These are phyloP conservation scores for Microctenopoma steveboyesi DNA, from an alignment of 2,797 vertebrate genomes.

Conservation along the genomic window DNA sequence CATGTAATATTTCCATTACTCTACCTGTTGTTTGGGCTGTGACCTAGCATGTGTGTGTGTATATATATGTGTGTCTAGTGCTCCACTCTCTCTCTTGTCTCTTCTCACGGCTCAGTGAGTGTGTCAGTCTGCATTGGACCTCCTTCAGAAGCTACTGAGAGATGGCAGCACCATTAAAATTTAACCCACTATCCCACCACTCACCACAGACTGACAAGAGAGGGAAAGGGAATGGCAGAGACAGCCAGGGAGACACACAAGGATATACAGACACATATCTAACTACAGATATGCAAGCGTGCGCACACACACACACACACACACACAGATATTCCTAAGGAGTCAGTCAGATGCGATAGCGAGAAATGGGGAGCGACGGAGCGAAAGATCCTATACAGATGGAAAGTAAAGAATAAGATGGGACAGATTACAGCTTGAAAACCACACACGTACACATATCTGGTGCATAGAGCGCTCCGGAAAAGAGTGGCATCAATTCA, in stretches of 20 bases:
- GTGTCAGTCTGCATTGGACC: slow-evolving; percentile 79
- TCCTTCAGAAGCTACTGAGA: slow-evolving; percentile 75
- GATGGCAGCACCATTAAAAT: slow-evolving; percentile 85
- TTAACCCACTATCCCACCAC: slow-evolving; percentile 80
- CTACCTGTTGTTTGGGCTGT: slow-evolving; percentile 65
- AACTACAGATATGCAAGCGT: slow-evolving; percentile 50
- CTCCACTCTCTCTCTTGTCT: slow-evolving; percentile 68
- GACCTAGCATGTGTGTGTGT: slow-evolving; percentile 53
- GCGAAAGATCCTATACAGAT: slow-evolving; percentile 73
- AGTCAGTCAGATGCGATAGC: slow-evolving; percentile 70
- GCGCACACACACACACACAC: slow-evolving; percentile 36
- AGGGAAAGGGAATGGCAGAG: slow-evolving; percentile 50
- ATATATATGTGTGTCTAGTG: slow-evolving; percentile 62
- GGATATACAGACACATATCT: slow-evolving; percentile 61
- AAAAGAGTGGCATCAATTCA: slow-evolving; percentile 72
- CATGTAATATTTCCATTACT: slow-evolving; percentile 16
- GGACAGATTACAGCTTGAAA: slow-evolving; percentile 67
- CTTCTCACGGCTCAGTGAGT: slow-evolving; percentile 78
- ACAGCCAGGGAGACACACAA: slow-evolving; percentile 60
- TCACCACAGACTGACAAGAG: slow-evolving; percentile 65
- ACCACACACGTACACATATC: slow-evolving; percentile 30
- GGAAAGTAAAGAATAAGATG: slow-evolving; percentile 74
- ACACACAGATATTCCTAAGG: slow-evolving; percentile 39
- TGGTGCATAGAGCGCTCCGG: slow-evolving; percentile 39
- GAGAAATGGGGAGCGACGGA: slow-evolving; percentile 70